Conservation (phyloP, 1,140 invertebrate species). For the Ylistrum balloti region DNA sequence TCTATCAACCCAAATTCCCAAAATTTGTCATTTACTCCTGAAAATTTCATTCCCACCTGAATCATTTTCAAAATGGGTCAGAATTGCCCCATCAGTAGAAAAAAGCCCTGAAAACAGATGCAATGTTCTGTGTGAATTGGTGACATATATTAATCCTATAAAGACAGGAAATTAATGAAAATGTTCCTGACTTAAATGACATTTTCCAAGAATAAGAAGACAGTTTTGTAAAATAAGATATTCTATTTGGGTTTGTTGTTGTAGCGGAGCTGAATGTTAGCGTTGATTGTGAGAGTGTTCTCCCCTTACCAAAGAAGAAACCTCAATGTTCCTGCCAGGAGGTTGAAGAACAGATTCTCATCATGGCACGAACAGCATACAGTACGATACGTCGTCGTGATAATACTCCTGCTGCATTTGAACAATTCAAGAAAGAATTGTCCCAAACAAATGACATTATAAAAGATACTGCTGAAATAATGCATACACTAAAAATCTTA, state of each 20-base stretch:
- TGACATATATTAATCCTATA: too few species aligned
- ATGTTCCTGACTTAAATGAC: too few species aligned
- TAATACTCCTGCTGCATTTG: constrained; percentile 68
- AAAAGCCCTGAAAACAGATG: too few species aligned
- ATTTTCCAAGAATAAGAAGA: too few species aligned
- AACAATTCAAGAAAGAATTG: constrained; percentile 75
- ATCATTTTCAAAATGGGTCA: too few species aligned
- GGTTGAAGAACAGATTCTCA: constrained; percentile 68
- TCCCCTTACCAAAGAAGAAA: constrained; percentile 55
- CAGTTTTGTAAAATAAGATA: too few species aligned
- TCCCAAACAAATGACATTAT: constrained; percentile 70
- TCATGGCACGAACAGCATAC: constrained; percentile 69
- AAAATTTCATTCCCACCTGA: too few species aligned
- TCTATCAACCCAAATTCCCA: too few species aligned
- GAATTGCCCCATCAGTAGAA: too few species aligned
- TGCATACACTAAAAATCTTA: constrained; percentile 73
- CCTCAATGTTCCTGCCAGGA: constrained; percentile 66
- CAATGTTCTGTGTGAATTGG: too few species aligned
- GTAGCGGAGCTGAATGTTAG: constrained; percentile 69
- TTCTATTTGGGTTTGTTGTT: constrained; percentile 31
- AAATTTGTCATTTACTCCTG: too few species aligned
- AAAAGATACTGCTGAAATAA: constrained; percentile 72
- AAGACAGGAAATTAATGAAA: too few species aligned
- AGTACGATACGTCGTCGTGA: constrained; percentile 67
- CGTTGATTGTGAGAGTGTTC: constrained; percentile 64